Conservation (phyloP, 2,888 invertebrate genomes). For the Drosophila paucipuncta region DNA sequence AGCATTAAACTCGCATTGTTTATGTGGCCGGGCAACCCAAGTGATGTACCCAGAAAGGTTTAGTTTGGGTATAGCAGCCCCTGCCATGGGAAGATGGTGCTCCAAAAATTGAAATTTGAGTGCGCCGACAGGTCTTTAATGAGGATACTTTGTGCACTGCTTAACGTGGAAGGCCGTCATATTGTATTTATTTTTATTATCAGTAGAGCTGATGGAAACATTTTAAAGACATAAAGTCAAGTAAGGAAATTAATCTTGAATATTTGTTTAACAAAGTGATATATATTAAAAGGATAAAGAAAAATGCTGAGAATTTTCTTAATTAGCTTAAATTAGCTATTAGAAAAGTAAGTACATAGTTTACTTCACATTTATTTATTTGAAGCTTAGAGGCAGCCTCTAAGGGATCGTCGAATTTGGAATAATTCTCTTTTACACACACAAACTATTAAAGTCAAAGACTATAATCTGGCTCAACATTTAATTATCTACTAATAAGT, state of each 20-base stretch:
- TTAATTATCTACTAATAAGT: neutral
- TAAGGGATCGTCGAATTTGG: neutral
- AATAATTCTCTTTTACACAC: neutral
- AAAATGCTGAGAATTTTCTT: neutral
- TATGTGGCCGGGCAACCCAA: slow-evolving; percentile 53
- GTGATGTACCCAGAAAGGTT: slow-evolving; percentile 39
- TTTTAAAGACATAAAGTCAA: neutral
- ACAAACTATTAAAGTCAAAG: neutral
- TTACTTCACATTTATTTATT: neutral
- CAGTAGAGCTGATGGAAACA: neutral
- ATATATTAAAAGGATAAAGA: neutral
- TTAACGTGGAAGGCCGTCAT: slow-evolving; percentile 26
- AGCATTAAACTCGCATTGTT: slow-evolving; percentile 73
- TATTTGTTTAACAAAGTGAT: neutral
- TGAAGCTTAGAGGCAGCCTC: neutral
- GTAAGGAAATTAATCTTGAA: neutral
- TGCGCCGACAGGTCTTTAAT: slow-evolving; percentile 48
- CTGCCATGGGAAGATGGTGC: slow-evolving; percentile 38
- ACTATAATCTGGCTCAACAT: neutral
- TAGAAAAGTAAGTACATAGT: neutral
- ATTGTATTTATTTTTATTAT: slow-evolving; percentile 21
- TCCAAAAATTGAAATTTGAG: slow-evolving; percentile 54
- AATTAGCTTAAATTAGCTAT: neutral
- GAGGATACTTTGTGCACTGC: slow-evolving; percentile 16
- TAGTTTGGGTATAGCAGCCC: slow-evolving; percentile 4